Evolutionary conservation across 2,888 invertebrate species (phyloP).

Genomic region (Disparrhopalites patrizii): DNA sequence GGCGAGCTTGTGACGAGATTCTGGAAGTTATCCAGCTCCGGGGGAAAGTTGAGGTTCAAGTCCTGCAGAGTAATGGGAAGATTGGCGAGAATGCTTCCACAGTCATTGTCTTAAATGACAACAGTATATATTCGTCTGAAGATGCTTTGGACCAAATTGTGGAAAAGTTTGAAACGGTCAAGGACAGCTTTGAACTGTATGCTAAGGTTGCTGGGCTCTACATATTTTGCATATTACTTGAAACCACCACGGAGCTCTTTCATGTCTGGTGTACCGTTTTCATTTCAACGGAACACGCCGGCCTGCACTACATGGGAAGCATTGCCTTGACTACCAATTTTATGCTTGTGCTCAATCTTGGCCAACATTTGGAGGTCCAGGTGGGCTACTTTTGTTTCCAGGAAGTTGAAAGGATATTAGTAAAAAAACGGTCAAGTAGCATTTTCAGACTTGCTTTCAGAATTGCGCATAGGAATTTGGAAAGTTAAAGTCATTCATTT

Average conservation of each 20-base stretch:
- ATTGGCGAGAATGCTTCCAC: no score
- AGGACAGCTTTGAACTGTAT: not conserved
- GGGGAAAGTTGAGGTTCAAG: not conserved
- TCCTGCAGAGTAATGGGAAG: not conserved
- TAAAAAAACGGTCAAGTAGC: no score
- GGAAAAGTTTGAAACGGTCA: not conserved
- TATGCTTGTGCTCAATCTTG: not conserved
- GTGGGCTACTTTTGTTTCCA: no score
- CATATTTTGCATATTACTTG: not conserved
- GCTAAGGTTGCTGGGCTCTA: not conserved
- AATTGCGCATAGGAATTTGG: no score
- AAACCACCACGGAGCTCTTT: constrained; percentile 1
- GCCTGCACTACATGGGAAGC: not conserved
- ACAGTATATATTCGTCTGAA: not conserved
- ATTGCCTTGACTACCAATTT: not conserved
- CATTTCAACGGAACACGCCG: not conserved
- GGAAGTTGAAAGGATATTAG: no score
- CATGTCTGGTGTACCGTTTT: not conserved
- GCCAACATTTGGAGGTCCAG: not conserved
- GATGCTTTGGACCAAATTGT: not conserved
- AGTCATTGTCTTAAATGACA: not conserved
- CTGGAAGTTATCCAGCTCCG: not conserved
- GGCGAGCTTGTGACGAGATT: not conserved
- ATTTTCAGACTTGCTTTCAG: no score
- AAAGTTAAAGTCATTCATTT: no score